phyloP scores from a whole-genome alignment of 2,113 vertebrate species.

The Hyaena hyaena region DNA sequence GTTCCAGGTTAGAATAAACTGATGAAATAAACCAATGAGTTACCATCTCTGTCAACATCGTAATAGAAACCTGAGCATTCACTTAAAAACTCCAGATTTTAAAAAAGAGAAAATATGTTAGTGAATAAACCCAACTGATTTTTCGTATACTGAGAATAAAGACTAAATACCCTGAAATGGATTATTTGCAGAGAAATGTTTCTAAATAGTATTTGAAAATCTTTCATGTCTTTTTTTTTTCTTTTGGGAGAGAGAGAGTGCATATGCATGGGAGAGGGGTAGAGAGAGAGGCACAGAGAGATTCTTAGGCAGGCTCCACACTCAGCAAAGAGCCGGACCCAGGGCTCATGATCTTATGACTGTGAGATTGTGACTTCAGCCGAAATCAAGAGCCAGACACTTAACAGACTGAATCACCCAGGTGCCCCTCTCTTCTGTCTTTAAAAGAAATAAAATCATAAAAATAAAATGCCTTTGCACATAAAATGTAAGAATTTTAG shows the following conservation, averaged over 20 bases:
- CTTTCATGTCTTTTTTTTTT: neutral
- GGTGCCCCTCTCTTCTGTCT: neutral
- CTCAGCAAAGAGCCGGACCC: too few relatives aligned
- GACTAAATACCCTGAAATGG: neutral
- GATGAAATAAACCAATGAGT: neutral
- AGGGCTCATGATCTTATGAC: too few relatives aligned
- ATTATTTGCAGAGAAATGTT: conserved; percentile 54
- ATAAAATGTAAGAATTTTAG: conserved; percentile 27
- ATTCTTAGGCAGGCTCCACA: too few relatives aligned
- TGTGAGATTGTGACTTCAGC: too few relatives aligned
- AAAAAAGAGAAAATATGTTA: conserved; percentile 43
- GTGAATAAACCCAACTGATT: neutral
- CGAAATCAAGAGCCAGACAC: too few relatives aligned
- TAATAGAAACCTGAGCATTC: neutral
- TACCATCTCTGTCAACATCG: neutral
- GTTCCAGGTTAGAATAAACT: neutral
- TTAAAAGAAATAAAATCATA: neutral
- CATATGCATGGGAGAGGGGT: too few relatives aligned
- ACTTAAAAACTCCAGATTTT: conserved; percentile 3
- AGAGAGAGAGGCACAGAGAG: too few relatives aligned
- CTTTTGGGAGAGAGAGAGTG: too few relatives aligned
- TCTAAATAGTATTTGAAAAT: conserved; percentile 16
- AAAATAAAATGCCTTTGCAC: neutral
- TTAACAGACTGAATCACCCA: too few relatives aligned
- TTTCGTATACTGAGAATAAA: conserved; percentile 20